Evolutionary conservation across 1,140 invertebrate species (phyloP).

Genomic region (Stegodyphus dumicola): DNA sequence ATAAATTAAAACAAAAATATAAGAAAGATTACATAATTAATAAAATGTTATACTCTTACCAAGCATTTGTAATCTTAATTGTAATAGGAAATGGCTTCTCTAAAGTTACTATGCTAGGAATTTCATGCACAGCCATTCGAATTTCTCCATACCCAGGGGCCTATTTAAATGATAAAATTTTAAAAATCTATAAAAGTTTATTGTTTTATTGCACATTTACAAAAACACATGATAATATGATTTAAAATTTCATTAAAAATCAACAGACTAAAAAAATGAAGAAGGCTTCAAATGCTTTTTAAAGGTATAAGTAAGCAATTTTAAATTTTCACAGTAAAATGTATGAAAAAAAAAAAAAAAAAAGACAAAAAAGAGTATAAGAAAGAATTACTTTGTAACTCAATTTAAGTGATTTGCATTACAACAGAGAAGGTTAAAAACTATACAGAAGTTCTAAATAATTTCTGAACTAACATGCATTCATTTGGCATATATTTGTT

Average conservation of each 20-base stretch:
- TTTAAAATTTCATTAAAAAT: neutral
- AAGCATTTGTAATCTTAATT: constrained; percentile 87
- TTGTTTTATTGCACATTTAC: no score
- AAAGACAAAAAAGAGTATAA: no score
- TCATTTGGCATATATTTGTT: no score
- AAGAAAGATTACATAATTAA: constrained; percentile 50
- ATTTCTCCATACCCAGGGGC: constrained; percentile 90
- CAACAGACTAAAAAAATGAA: neutral
- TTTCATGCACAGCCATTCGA: constrained; percentile 81
- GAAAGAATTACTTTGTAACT: no score
- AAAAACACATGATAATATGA: no score
- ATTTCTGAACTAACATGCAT: no score
- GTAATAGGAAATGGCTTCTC: constrained; percentile 84
- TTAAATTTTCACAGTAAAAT: no score
- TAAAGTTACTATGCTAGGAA: constrained; percentile 83
- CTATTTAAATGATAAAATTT: constrained; percentile 69
- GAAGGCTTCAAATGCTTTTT: neutral
- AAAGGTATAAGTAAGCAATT: no score
- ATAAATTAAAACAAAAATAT: neutral
- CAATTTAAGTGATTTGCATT: no score
- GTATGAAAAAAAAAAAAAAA: no score
- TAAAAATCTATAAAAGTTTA: neutral
- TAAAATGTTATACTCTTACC: constrained; percentile 69
- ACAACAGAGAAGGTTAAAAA: no score
- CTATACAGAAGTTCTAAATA: no score